Evolutionary conservation across 2,888 invertebrate species (phyloP), one percentile per base, ranked within the genome.

Genomic region (Nomada ruficornis): DNA sequence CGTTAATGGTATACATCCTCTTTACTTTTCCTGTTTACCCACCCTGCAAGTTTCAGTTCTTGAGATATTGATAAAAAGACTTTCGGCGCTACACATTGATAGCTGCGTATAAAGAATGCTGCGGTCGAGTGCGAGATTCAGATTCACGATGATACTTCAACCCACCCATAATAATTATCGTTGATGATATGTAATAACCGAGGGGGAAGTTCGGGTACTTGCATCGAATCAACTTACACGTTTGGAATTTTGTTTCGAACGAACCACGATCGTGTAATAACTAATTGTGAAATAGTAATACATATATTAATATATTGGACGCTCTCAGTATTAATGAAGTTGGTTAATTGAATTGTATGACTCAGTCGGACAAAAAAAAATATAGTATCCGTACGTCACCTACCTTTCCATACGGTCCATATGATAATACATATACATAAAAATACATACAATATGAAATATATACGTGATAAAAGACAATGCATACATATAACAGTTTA

Each of bases 151-250:
- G 64, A 60, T 50, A n/a, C 50, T 47, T 60, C 57, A 50, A 29
- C 23, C 44, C 54, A 10, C n/a, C 52, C 69, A 77, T 77, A 75
- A 77, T 86, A 84, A 87, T 88, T 84, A 87, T 82, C 82, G 77
- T 70, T 5, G 7, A 29, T 7, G 29, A 29, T 5, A 7, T 0
- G 29, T 29, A 29, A 29, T 29, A 29, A 29, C 86, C 70, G 57
- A 63, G 55, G 36, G 59, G 26, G 54, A n/a, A 64, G 47, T 36
- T 69, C 29, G 63, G 29, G 73, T 83, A 76, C 73, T 50, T 64
- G 29, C n/a, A 47, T n/a, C 67, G 59, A 50, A 42, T 54, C 44
- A 15, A 29, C 29, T 50, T n/a, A 9, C 47, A 18, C 29, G 29
- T 29, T 29, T 29, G 7, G 29, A 10, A 23, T 15, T 18, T 60